Evolutionary conservation across 2,113 vertebrate genomes (phyloP), one percentile per base, ranked within the genome.

Genomic region (Eretmochelys imbricata): DNA sequence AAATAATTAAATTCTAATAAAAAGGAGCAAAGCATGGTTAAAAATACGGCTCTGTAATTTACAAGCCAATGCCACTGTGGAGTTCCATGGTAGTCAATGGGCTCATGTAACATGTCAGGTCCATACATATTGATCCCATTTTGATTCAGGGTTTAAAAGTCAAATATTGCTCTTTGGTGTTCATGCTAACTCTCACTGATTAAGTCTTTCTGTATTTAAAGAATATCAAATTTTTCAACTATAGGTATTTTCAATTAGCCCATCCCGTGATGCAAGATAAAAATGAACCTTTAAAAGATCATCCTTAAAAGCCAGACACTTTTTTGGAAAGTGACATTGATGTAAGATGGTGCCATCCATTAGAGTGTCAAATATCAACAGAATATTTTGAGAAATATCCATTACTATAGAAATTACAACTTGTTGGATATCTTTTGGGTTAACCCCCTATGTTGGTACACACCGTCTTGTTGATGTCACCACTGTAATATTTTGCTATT

Each of bases 301-400:
- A 46, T 94, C 90, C 92, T 92, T 87, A 78, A 89, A 59, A 91
- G 69, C 10, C 59, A 80, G 35, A 11, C 42, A 2, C 4, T 55
- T 48, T 92, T 79, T 85, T 91, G 54, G 85, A 94, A 95, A 94
- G 27, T 55, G 87, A 31, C 96, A 87, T 93, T 95, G 91, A 91
- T 83, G 35, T 85, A 96, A 93, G 50, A 25, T 86, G 80, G 46
- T 91, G 51, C 54, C 79, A 88, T 87, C 78, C 84, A 81, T 86
- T 93, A 83, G 6, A 29, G 83, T 81, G 65, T 91, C 93, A 90
- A 5, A 2, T 81, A 83, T 20, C 93, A 82, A 82, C 50, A 92
- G 89, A 96, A 96, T 87, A 92, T 94, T 95, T 89, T 91, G 85
- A 76, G 86, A 92, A 95, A 95, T 79, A 96, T 89, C 80, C 94